Evolutionary conservation across 2,113 vertebrate genomes (phyloP).

Genomic region (Aegithalos caudatus): DNA sequence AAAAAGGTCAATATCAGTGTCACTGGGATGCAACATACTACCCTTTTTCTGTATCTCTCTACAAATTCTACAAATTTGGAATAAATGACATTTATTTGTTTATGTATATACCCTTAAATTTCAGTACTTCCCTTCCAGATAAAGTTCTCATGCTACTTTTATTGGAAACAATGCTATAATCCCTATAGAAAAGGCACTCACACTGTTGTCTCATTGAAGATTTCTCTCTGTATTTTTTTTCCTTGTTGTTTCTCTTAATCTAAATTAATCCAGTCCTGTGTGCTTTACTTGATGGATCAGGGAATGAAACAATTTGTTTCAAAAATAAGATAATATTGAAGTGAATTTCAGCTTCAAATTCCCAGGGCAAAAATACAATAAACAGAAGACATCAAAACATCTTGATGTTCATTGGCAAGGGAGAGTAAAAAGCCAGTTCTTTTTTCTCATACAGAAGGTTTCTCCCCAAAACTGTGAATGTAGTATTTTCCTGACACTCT

Average conservation of each 20-base stretch:
- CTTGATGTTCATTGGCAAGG: not conserved
- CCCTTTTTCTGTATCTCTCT: not conserved
- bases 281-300: not conserved
- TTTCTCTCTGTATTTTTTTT: not conserved
- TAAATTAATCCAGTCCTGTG: slow-evolving; percentile 24
- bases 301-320: slow-evolving; percentile 13
- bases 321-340: slow-evolving; percentile 47
- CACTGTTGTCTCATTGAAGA: not conserved
- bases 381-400: slow-evolving; percentile 13
- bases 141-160: not conserved
- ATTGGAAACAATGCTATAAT: not conserved
- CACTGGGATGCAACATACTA: not conserved
- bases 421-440: not conserved
- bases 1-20: not conserved
- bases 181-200: not conserved
- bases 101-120: not conserved
- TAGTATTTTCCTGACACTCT: not conserved
- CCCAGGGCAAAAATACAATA: not conserved
- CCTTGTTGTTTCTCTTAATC: not conserved
- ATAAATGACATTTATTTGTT: not conserved
- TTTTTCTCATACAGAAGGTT: not conserved
- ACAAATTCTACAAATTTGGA: not conserved
- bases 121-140: not conserved
- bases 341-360: slow-evolving; percentile 24
- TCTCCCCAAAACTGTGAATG: not conserved